Base-by-base conservation (phyloP, 2,888 invertebrate species). In the Scaptomyza flava region DNA sequence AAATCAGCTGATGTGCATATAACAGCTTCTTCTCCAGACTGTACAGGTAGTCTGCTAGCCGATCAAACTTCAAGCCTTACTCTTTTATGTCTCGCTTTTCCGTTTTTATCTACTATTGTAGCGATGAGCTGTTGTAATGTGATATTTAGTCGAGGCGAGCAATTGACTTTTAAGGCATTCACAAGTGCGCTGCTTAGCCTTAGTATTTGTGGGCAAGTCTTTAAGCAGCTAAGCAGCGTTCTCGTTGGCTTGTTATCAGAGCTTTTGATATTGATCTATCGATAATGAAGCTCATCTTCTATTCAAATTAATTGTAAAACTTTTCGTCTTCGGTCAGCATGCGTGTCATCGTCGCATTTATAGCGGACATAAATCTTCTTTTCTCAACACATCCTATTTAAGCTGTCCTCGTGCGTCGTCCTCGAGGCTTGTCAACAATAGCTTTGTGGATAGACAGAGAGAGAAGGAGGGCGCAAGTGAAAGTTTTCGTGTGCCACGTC, bases 401-500 rank as follows among this genome's bases (percentile, higher is more conserved):
- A 61, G 23, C 42, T 58, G 43, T 46, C 43, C 57, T 54, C 60
- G 27, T 41, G 34, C 20, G 12, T 51, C 46, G 36, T 57, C 30
- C 72, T 72, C 58, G 34, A 60, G 67, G 72, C 64, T 56, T 84
- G 82, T 84, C 81, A 79, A 72, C 85, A 87, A 74, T 81, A 60
- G 75, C 51, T 36, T 41, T 41, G 41, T 41, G 17, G 8, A 3
- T 9, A 41, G 38, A 36, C 8, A 41, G 14, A 14, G 38, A 38
- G 17, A 17, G 9, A n/a, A 41, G 11, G 14, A 14, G 53, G 36
- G 50, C 68, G 60, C 69, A 45, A 83, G 72, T 85, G 81, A 87
- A 81, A 81, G 86, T 87, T 82, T 86, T 86, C 71, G 60, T 82
- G 80, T 66, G 79, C 80, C 86, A 82, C 72, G 86, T 65, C 88